phyloP scores from a whole-genome alignment of 2,113 vertebrate genomes.

The Malurus cyaneus region DNA sequence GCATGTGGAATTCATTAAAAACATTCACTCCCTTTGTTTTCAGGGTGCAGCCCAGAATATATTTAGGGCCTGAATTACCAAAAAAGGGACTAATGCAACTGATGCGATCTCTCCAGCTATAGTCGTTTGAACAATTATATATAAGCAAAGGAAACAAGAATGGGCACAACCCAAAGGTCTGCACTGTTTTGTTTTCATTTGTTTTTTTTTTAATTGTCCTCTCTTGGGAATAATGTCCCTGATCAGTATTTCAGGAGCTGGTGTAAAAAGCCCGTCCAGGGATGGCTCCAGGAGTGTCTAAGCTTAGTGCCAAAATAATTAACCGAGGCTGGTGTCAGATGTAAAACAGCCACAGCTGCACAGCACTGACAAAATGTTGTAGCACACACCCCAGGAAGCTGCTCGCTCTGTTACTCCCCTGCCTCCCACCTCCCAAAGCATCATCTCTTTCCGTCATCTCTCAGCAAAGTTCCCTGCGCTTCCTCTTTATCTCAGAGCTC shows the following conservation, averaged over 20 bases:
- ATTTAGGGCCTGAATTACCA: conserved; percentile 66
- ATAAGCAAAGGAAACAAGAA: conserved; percentile 67
- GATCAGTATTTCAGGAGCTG: not conserved
- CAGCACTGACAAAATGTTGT: not conserved
- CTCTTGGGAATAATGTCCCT: not conserved
- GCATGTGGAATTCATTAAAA: conserved; percentile 65
- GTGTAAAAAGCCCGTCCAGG: not conserved
- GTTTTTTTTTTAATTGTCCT: not conserved
- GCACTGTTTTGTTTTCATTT: conserved; percentile 60
- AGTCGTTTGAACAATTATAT: conserved; percentile 65
- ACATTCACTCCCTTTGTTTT: conserved; percentile 68
- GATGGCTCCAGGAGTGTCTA: not conserved
- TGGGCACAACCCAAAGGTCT: conserved; percentile 64
- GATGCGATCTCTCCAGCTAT: conserved; percentile 65
- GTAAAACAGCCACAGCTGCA: not conserved
- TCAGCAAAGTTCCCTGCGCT: not conserved
- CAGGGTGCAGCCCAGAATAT: conserved; percentile 66
- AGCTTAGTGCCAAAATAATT: not conserved
- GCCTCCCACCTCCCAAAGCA: not conserved
- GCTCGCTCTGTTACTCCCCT: not conserved
- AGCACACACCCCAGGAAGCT: not conserved
- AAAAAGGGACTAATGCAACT: conserved; percentile 65
- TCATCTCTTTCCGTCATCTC: not conserved
- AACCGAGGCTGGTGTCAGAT: not conserved
- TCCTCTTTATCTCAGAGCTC: not conserved